Evolutionary conservation across 2,888 invertebrate genomes (phyloP).

Genomic region (Machimus rusticus): DNA sequence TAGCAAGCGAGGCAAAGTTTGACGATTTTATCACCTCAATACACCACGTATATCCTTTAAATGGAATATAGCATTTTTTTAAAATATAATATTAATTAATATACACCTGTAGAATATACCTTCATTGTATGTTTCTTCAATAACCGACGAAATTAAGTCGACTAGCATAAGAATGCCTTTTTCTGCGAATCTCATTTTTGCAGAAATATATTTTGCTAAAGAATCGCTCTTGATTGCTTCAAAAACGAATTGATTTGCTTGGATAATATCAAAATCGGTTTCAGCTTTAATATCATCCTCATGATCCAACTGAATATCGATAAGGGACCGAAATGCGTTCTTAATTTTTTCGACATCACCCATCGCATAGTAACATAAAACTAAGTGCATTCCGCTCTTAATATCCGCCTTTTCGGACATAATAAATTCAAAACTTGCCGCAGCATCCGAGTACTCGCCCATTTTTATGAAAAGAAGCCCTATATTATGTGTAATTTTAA

Average conservation of each 20-base stretch:
- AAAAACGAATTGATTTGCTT: constrained; percentile 71
- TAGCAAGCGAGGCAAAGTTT: constrained; percentile 81
- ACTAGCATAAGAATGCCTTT: constrained; percentile 84
- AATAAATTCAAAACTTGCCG: constrained; percentile 96
- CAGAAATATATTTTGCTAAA: constrained; percentile 75
- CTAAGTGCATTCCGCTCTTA: constrained; percentile 86
- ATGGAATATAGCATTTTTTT: not conserved
- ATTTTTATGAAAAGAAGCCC: constrained; percentile 88
- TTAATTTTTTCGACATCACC: constrained; percentile 94
- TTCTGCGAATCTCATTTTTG: constrained; percentile 77
- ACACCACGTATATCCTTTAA: constrained; percentile 77
- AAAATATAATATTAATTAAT: not conserved
- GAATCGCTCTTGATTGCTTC: constrained; percentile 81
- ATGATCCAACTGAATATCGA: constrained; percentile 85
- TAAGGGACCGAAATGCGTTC: constrained; percentile 86
- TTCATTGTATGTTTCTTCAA: constrained; percentile 74
- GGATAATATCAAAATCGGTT: constrained; percentile 54
- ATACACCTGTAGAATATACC: constrained; percentile 60
- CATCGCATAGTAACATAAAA: constrained; percentile 87
- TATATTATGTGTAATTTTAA: constrained; percentile 97
- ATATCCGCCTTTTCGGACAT: constrained; percentile 95
- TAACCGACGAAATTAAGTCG: constrained; percentile 86
- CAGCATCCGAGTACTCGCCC: constrained; percentile 96
- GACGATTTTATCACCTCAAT: constrained; percentile 92
- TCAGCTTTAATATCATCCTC: constrained; percentile 81